These are phyloP conservation scores for Onychomys arenicola DNA, from an alignment of 2,797 vertebrate genomes.

Conservation along the genomic window DNA sequence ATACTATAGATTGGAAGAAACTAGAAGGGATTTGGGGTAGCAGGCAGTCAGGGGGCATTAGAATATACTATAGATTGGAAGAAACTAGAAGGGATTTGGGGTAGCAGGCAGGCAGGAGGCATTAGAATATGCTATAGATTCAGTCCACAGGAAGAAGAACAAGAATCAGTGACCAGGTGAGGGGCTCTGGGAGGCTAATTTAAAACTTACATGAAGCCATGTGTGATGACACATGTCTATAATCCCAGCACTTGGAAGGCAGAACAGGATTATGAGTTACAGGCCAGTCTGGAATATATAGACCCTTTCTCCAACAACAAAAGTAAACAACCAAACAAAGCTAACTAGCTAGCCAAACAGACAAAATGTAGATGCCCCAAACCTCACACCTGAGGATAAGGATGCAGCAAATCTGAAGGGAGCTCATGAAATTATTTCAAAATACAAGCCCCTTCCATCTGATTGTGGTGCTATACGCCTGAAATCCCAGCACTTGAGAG, in stretches of 20 bases:
- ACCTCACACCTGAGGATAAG: neutral
- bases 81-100: neutral
- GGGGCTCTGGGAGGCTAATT: neutral
- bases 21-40: neutral
- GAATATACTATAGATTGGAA: neutral
- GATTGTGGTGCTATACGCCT: neutral
- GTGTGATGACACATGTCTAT: neutral
- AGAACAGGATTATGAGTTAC: neutral
- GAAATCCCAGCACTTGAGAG: neutral
- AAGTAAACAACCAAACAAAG: neutral
- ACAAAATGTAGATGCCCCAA: neutral
- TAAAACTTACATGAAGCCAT: neutral
- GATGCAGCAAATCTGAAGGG: neutral
- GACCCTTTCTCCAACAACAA: neutral
- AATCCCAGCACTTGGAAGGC: neutral
- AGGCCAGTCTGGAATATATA: neutral
- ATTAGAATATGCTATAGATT: neutral
- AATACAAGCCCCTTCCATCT: neutral
- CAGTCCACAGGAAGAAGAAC: neutral
- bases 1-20: neutral
- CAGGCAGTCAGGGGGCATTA: neutral
- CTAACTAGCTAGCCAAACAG: neutral
- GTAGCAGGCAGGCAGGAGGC: neutral
- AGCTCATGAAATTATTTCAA: neutral
- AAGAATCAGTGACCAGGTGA: neutral